Base-by-base conservation (phyloP, 2,797 vertebrate species). In the Pseudochaenichthys georgianus region DNA sequence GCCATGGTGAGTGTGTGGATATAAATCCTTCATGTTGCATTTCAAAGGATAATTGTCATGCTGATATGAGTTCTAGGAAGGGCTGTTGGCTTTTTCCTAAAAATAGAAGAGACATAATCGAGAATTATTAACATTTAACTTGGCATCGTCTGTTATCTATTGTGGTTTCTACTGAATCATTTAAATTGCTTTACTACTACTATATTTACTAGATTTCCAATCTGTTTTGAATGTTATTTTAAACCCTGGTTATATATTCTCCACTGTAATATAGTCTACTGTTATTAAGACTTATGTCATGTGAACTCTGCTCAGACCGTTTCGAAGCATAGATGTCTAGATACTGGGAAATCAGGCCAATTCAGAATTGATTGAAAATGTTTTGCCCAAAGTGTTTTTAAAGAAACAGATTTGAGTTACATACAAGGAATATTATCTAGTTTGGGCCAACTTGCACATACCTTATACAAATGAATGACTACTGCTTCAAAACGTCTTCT, bases 81-180 rank as follows among this genome's bases (percentile, higher is more conserved):
- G 38, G 48, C 60, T 41, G 51, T 79, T 65, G 57, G 48, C 13
- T 70, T 78, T 80, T 75, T 75, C 28, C 77, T 43, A 82, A 73
- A 84, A 87, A 85, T 81, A 73, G 77, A 62, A 70, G 15, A 34
- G 46, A 73, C 55, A 53, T 81, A 58, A 4, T 12, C 42, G 75
- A 72, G 51, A 87, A 76, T 83, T 67, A 80, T 84, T 88, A 75
- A 81, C 82, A 60, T 60, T 10, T 41, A 47, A 48, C 28, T 61
- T 70, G 58, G 41, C 64, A 57, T 34, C 21, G 15, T 28, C 48
- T 50, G 41, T 51, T 34, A 38, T 21, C 15, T 60, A 53, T 21
- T 60, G n/a, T 50, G 23, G 9, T 50, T 17, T 38, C 28, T 34
- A 21, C 51, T 47, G 15, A 46, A 41, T 12, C 4, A 55, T n/a